Evolutionary conservation across 1,140 invertebrate species (phyloP).

Genomic region (Zaprionus davidi): DNA sequence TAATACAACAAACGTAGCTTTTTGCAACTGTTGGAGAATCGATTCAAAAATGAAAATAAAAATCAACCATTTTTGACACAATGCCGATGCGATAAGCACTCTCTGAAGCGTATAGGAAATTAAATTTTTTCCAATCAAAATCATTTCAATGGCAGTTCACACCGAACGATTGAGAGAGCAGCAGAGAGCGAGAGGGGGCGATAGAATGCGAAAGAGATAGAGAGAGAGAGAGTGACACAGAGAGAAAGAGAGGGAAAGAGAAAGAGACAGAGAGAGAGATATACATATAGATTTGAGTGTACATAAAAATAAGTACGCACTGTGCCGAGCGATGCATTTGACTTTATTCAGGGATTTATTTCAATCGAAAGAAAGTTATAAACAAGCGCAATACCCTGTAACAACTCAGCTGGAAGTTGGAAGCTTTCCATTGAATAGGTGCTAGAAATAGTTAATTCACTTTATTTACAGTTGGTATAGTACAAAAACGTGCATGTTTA

Average conservation of each 20-base stretch:
- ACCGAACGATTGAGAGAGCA: constrained; percentile 6
- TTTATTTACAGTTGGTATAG: not conserved
- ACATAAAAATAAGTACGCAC: constrained; percentile 49
- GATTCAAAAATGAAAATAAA: constrained; percentile 21
- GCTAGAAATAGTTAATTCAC: not conserved
- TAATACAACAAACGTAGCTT: not conserved
- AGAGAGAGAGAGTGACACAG: not conserved
- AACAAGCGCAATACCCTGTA: not conserved
- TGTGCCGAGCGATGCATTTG: constrained; percentile 20
- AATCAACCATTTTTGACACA: constrained; percentile 69
- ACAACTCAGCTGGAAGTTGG: not conserved
- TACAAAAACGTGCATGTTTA: not conserved
- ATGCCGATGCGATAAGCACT: constrained; percentile 70
- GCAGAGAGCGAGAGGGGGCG: not conserved
- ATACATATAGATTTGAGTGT: constrained; percentile 4
- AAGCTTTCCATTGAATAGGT: too few species aligned
- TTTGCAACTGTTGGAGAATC: not conserved
- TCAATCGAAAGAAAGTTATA: not conserved
- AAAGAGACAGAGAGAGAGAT: not conserved
- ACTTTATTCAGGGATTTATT: constrained; percentile 14
- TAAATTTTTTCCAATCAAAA: constrained; percentile 84
- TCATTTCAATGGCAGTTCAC: constrained; percentile 79
- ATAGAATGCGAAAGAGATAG: not conserved
- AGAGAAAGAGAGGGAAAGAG: not conserved
- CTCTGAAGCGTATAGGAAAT: constrained; percentile 82